A percentile compares a stretch with the other conserved stretches of the same genome.
Conservation (phyloP, 2,888 invertebrate genomes). For the Rutpela maculata region DNA sequence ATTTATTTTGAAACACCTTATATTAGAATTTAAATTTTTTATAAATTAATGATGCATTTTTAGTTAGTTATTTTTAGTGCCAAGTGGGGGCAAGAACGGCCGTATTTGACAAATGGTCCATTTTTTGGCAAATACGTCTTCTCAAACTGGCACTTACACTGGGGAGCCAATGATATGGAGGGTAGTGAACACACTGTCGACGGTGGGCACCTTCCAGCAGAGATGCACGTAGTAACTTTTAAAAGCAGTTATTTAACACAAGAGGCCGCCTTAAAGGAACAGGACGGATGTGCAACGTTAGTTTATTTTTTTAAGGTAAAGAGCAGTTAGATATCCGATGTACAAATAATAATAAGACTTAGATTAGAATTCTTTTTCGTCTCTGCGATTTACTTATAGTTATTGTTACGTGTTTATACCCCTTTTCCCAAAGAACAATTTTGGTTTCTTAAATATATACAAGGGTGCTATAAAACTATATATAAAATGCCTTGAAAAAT, state of each 20-base stretch:
- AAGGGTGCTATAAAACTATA: too few species aligned
- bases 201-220: constrained; percentile 76
- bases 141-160: constrained; percentile 83
- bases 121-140: constrained; percentile 79
- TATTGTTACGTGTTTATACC: too few species aligned
- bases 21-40: too few species aligned
- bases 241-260: constrained; percentile 79
- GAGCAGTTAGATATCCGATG: background rate
- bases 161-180: constrained; percentile 79
- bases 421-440: too few species aligned
- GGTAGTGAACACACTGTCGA: constrained; percentile 83
- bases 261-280: constrained; percentile 77
- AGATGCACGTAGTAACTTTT: constrained; percentile 80
- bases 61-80: constrained; percentile 79
- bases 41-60: constrained; percentile 2
- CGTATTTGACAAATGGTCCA: constrained; percentile 79
- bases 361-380: too few species aligned
- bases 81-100: constrained; percentile 79
- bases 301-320: constrained; percentile 76
- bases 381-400: background rate
- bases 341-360: too few species aligned
- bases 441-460: too few species aligned
- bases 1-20: too few species aligned
- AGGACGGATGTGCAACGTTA: constrained; percentile 77
- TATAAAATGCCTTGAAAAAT: too few species aligned